Evolutionary conservation across 2,797 vertebrate species (phyloP), one percentile per base, ranked within the genome.

Genomic region (Melanotaenia trifasciata): DNA sequence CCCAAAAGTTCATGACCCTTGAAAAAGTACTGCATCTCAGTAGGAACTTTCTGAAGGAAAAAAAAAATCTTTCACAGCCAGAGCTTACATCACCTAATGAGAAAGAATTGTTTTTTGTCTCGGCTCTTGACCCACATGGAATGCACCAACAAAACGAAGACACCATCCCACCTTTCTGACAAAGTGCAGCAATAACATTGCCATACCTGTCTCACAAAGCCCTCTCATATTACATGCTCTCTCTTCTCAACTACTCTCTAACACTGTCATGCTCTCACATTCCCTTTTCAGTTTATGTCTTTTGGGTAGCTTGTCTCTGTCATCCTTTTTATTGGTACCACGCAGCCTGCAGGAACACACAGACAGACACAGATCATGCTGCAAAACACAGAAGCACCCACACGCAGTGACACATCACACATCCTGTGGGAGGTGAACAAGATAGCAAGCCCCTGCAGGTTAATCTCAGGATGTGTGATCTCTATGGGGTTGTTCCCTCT

Each of bases 251-350:
- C 38, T 30, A 51, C 24, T 57, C 72, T 76, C 58, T 16, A 54
- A 43, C 73, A 16, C 58, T 72, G 59, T 58, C 59, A 67, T 68
- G 56, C 61, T 58, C 65, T 67, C 64, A 80, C 82, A 75, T 77
- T 51, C 35, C 13, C 51, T 58, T 81, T 74, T 64, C 67, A 67
- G 59, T 72, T 66, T 53, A 67, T 72, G n/a, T 22, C 70, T 73
- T 84, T 70, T 82, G 54, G 83, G 66, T 57, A 30, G 28, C 45
- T 58, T 71, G 26, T 76, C 64, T 85, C 67, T 79, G 77, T 74
- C 87, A 84, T 22, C 82, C 54, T 87, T 58, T 83, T 71, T 81
- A 90, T 86, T 87, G 82, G 80, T 84, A 72, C 62, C 51, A 67
- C 62, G 61, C 36, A 51, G 81, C 87, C 80, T 61, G 28, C 12